Base-by-base conservation (phyloP, 1,140 invertebrate genomes). In the Ostrea denselamellosa region DNA sequence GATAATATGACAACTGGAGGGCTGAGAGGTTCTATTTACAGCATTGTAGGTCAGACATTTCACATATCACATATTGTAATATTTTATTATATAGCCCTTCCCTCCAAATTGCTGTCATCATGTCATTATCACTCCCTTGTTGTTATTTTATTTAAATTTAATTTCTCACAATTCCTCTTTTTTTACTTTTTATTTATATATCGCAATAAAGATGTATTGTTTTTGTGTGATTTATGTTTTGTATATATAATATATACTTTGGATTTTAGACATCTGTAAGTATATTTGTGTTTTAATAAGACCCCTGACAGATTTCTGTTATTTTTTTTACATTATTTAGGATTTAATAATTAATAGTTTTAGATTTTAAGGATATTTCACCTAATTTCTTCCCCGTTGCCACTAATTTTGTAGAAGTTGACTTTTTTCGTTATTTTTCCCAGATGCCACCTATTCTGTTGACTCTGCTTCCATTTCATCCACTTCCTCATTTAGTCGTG, bases 381-480 rank as follows among this genome's bases (percentile, higher is more conserved):
- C 34, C 34, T 44, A 2, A 44, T 1, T 44, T 44, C 34, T 44
- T 44, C 34, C 34, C 34, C 1, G 34, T 44, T 44, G 34, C 1
- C 34, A 44, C 34, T 44, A 44, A 44, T 44, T 44, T 44, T 44
- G 5, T 44, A 44, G 34, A 44, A 44, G 34, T 44, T 71, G 68
- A 71, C 68, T 17, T 5, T 77, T 9, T 71, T 77, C 22, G 22
- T 77, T 77, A 28, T 28, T 10, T 19, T 77, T 77, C 68, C 51
- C 28, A 85, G 83, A 85, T 85, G 83, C 83, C 77, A 83, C 77
- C 34, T 65, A 83, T 10, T 87, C 86, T 71, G 62, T 87, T 86
- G 89, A 87, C 53, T 89, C 89, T 58, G 89, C 89, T 62, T 89
- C 89, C 53, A 68, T 89, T 25, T 83, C 89, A 84, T 87, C 89